Evolutionary conservation across 2,888 invertebrate genomes (phyloP), one percentile per base, ranked within the genome.

Genomic region (Mythimna vitellina): DNA sequence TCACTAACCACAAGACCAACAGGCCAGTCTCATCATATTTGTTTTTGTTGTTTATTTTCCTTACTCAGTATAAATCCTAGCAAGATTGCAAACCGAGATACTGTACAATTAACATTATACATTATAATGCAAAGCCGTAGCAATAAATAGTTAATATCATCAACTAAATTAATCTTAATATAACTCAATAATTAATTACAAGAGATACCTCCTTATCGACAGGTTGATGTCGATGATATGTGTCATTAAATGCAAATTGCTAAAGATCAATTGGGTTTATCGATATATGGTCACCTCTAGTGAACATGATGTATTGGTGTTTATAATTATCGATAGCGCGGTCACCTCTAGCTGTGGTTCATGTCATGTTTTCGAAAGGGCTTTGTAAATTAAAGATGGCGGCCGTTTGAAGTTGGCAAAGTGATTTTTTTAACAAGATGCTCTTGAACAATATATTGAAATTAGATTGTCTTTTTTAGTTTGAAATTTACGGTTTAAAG

Each of bases 161-260:
- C 77, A 3, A 22, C 20, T 54, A 70, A 76, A 76, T 81, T 66
- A 81, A 81, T 76, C 70, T 76, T 66, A 63, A 74, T 77, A 60
- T 12, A 35, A 6, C 25, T 57, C n/a, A 22, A 32, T 76, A 79
- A 78, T 79, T 79, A 76, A 81, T 81, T 70, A 67, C 65, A 32
- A 81, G 76, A 69, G 62, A 53, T 20, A 54, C 65, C 64, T 61
- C 29, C 64, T 32, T 78, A 75, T 78, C 75, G 69, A 67, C 67
- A 42, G 29, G 65, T 32, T 14, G n/a, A 70, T 65, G 70, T 64
- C 54, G 70, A 76, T 70, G 38, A 57, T 58, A 66, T 56, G 46
- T 66, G 70, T 54, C 46, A 70, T 70, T 81, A 81, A 38, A 81
- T 70, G 60, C 66, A 79, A 77, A 79, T 76, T 60, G 29, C 49